These are phyloP conservation scores for Sthenelais limicola DNA, from an alignment of 2,888 invertebrate species.

Conservation along the genomic window DNA sequence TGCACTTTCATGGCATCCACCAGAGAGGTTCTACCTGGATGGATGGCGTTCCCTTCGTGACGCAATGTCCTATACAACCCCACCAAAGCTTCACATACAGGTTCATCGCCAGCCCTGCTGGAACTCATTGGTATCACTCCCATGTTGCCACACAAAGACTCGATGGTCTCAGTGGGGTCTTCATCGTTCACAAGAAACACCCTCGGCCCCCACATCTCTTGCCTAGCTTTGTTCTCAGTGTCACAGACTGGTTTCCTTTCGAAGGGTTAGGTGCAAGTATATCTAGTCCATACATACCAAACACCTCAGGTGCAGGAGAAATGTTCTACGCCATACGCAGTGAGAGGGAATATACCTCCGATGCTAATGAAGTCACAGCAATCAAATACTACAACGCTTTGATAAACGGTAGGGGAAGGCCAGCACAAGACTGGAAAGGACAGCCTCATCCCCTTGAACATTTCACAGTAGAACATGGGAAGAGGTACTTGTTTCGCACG, in stretches of 20 bases:
- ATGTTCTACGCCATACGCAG: background rate
- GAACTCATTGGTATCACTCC: constrained; percentile 40
- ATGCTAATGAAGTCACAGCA: constrained; percentile 1
- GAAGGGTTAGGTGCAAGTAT: background rate
- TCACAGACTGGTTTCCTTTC: constrained; percentile 20
- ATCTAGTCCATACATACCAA: constrained; percentile 1
- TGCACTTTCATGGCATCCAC: constrained; percentile 35
- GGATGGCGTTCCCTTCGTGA: constrained; percentile 38
- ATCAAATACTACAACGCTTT: background rate
- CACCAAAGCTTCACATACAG: constrained; percentile 26
- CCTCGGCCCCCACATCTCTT: background rate
- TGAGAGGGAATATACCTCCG: background rate
- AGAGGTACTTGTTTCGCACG: constrained; percentile 12
- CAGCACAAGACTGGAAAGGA: background rate
- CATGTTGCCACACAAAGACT: constrained; percentile 20
- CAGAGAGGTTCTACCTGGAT: constrained; percentile 26
- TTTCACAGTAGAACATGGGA: background rate
- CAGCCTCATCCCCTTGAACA: background rate
- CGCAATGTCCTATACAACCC: constrained; percentile 35
- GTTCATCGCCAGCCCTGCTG: constrained; percentile 22
- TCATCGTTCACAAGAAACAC: constrained; percentile 14
- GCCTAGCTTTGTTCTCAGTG: background rate
- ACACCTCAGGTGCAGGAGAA: constrained; percentile 16
- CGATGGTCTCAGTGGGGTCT: constrained; percentile 26
- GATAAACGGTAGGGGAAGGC: constrained; percentile 29